Evolutionary conservation across 2,797 vertebrate species (phyloP).

Genomic region (Ispidina picta): DNA sequence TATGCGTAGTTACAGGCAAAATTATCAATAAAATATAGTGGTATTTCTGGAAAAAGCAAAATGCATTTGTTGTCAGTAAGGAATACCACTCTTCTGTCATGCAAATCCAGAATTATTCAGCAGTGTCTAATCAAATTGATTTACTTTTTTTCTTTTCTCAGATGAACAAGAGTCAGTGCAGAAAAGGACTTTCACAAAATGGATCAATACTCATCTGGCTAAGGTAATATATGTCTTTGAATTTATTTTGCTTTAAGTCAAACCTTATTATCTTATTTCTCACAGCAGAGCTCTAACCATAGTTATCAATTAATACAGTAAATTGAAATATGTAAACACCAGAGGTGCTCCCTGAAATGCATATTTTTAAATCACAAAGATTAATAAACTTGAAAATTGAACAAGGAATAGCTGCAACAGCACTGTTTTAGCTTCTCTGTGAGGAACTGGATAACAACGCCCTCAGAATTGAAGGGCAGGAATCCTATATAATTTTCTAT

Average conservation of each 20-base stretch:
- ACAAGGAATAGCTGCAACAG: not conserved
- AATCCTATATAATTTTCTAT: not conserved
- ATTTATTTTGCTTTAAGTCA: not conserved
- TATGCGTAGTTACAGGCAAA: not conserved
- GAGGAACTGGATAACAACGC: not conserved
- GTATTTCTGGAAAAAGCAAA: not conserved
- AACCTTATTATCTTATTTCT: not conserved
- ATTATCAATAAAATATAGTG: not conserved
- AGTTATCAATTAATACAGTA: not conserved
- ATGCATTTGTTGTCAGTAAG: not conserved
- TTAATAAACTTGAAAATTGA: not conserved
- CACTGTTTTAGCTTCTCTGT: not conserved
- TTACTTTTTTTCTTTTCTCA: conserved; percentile 64
- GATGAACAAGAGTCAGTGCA: conserved; percentile 98
- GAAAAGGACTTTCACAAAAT: conserved; percentile 98
- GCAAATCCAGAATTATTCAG: not conserved
- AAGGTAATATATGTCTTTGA: conserved; percentile 83
- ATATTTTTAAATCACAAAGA: not conserved
- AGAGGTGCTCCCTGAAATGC: not conserved
- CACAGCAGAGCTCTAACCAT: not conserved
- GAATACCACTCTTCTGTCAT: not conserved
- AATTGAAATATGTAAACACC: not conserved
- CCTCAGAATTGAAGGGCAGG: not conserved
- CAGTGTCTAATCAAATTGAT: conserved; percentile 24
- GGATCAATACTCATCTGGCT: conserved; percentile 98